Conservation (phyloP, 2,113 vertebrate species). For the Tupaia tana region DNA sequence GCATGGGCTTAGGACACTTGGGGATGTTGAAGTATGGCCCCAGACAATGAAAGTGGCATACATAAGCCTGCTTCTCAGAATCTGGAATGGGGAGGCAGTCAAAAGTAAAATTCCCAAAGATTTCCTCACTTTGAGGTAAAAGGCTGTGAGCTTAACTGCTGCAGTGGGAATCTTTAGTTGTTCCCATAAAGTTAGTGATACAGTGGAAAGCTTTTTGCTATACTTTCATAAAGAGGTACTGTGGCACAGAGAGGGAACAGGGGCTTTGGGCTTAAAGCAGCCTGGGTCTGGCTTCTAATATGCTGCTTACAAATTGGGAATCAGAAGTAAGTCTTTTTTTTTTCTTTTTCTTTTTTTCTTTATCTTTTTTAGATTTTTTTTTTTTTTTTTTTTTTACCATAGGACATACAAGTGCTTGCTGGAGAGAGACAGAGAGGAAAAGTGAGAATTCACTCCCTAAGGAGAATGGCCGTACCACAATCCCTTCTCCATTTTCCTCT, state of each 20-base stretch:
- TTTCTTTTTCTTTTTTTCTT: too few species aligned
- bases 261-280: not conserved
- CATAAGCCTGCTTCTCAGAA: not conserved
- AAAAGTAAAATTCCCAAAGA: not conserved
- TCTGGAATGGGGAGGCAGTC: not conserved
- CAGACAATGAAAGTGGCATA: not conserved
- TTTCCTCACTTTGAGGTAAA: not conserved
- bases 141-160: not conserved
- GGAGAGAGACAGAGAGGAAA: too few species aligned
- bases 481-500: too few species aligned
- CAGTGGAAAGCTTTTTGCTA: not conserved
- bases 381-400: too few species aligned
- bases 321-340: not conserved
- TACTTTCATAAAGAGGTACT: not conserved
- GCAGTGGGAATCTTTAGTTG: not conserved
- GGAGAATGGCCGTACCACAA: too few species aligned
- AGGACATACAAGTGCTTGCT: too few species aligned
- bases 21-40: rapidly evolving
- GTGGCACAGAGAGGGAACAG: not conserved
- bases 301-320: not conserved
- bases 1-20: too few species aligned
- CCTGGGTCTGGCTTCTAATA: not conserved
- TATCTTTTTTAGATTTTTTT: too few species aligned
- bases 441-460: too few species aligned
- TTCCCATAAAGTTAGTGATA: not conserved